Base-by-base conservation (phyloP, 2,113 vertebrate genomes). In the Syngnathus floridae region DNA sequence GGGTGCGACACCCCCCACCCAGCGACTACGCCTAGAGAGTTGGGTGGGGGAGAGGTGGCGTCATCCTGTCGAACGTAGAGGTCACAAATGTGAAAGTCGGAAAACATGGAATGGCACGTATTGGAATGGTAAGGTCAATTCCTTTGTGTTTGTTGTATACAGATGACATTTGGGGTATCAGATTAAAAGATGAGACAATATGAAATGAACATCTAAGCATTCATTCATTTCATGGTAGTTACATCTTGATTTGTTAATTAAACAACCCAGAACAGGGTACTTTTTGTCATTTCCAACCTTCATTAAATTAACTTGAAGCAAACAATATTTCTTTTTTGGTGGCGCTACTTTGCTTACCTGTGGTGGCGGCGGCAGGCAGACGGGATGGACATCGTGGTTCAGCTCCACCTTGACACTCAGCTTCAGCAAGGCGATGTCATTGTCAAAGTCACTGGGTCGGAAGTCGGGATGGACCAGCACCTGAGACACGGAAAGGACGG, bases 1-100 rank as follows among this genome's bases (percentile, higher is more conserved):
- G 90, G 90, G 51, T 90, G 92, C 66, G 93, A 94, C 80, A 98
- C 93, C 16, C 97, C 97, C 97, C 97, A 99, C 14, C 97, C 97
- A 0, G 97, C 94, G 38, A 99, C 96, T 52, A 98, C 72, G 2
- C 96, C 97, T 68, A 99, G 80, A 0, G 90, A 89, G 76, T 94
- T 87, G 46, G 95, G 92, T 0, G 78, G 82, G 0, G 93, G 95
- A 0, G 84, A 82, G 4, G 85, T 77, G 0, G 35, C 66, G 35
- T 84, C 78, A 16, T 86, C 88, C 87, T 88, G 51, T 6, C 6
- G 31, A 10, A 52, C 3, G 9, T 1, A 61, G 37, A 43, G 21
- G 64, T 22, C 21, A 22, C 21, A 54, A n/a, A 52, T 8, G 46
- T n/a, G 46, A 16, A 48, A 48, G 12, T 45, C 40, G 1, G 43